Base-by-base conservation (phyloP, 1,140 invertebrate species). In the Drosophila repleta region DNA sequence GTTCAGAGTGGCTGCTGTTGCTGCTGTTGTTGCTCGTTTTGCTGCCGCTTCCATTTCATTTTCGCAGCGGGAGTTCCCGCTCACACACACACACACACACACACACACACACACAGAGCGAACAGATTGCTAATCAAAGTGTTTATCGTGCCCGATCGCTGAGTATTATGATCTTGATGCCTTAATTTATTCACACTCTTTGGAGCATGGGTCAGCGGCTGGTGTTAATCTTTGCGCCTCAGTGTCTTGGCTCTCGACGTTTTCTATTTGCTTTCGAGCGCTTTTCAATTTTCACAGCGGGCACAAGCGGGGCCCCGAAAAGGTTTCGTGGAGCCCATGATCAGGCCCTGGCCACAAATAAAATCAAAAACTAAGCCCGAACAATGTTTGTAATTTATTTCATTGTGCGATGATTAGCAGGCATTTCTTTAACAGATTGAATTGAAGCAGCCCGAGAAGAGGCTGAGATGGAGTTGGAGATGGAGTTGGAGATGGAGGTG, bases 331-430 rank as follows among this genome's bases (percentile, higher is more conserved):
- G 17, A 49, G 61, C 53, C 51, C 65, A 56, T 61, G 65, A 57
- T 56, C 49, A 37, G 46, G 46, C 49, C 49, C 41, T 58, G 48
- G 62, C 58, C 53, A 57, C 13, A 21, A 48, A 41, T 43, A 15
- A 15, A 43, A 43, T 7, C 2, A 17, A 43, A 15, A 43, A 43
- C n/a, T n/a, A n/a, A n/a, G n/a, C 15, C 72, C 76, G 66, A 83
- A 87, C 82, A 88, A 88, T 88, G 84, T 88, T 89, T 89, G 79
- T 88, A 89, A 88, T 88, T 88, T 88, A 88, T 88, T 88, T 88
- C 84, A 89, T 88, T 88, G 83, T 88, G 52, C 79, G 76, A 88
- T 88, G 83, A 88, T 88, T 88, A 88, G 83, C 83, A 89, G 84
- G 76, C 84, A 89, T 89, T 88, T 88, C 72, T 82, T 63, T 10